Conservation (phyloP, 53 echinoderm and acorn worm genomes). For the Patiria pectinifera region DNA sequence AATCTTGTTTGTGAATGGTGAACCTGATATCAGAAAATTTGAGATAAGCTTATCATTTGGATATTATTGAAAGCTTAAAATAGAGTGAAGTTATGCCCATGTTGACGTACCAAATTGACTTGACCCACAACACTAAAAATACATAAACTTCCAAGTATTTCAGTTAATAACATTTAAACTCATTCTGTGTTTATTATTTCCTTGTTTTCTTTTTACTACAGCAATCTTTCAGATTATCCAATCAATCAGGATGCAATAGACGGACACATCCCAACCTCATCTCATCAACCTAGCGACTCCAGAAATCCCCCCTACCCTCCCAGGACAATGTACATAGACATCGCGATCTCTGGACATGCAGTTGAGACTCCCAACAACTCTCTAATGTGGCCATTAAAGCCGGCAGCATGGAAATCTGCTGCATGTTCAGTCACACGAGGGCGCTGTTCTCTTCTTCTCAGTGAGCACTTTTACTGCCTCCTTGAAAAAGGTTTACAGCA, state of each 20-base stretch:
- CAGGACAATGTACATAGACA: neutral
- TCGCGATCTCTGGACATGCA: neutral
- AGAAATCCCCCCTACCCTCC: neutral
- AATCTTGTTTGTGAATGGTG: neutral
- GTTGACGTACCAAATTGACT: too few species aligned
- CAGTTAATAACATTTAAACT: too few species aligned
- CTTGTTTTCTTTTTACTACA: conserved; percentile 39
- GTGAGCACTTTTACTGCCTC: neutral
- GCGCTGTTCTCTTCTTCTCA: neutral
- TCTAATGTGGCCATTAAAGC: neutral
- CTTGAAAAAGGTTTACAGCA: neutral
- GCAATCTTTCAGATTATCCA: conserved; percentile 99
- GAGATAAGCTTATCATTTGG: too few species aligned
- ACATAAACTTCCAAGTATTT: too few species aligned
- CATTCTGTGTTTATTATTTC: neutral
- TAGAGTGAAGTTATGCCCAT: too few species aligned
- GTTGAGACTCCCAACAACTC: neutral
- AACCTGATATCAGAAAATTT: too few species aligned
- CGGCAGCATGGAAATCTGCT: neutral
- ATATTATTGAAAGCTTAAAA: too few species aligned
- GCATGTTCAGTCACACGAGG: neutral
- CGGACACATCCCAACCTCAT: neutral
- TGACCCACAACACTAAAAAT: too few species aligned
- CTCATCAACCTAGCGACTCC: conserved; percentile 7
- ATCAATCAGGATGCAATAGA: conserved; percentile 95